These are phyloP conservation scores for Sebastes diaconus DNA, from an alignment of 2,797 vertebrate genomes.

Conservation along the genomic window DNA sequence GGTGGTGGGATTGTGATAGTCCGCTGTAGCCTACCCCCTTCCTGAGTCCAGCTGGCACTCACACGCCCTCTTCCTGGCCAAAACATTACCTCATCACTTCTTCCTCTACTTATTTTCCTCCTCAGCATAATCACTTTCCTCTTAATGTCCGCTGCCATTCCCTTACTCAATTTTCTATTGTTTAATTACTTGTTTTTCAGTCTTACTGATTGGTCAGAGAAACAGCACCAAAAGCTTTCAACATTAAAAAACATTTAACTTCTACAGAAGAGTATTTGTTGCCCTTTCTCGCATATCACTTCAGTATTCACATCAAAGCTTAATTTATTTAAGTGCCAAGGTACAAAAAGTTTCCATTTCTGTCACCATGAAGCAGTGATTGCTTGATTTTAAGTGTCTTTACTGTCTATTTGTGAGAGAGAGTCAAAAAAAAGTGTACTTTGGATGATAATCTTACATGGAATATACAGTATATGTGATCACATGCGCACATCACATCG, in stretches of 20 bases:
- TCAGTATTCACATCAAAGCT: neutral
- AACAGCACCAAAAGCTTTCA: neutral
- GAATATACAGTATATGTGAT: neutral
- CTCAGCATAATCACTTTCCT: neutral
- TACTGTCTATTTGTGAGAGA: neutral
- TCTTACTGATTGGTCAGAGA: neutral
- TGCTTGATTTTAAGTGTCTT: neutral
- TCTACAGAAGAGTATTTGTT: neutral
- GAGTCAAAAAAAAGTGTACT: neutral
- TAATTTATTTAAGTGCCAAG: neutral
- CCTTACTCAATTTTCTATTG: neutral
- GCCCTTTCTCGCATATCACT: neutral
- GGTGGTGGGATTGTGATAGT: conserved; percentile 60
- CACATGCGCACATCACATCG: neutral
- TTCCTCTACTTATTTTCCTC: neutral
- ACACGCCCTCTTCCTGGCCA: conserved; percentile 44
- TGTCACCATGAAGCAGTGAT: neutral
- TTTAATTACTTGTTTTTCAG: neutral
- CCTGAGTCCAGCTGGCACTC: conserved; percentile 65
- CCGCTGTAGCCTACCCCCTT: conserved; percentile 34
- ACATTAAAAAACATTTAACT: neutral
- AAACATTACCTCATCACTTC: conserved; percentile 67
- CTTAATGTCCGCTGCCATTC: neutral
- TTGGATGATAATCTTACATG: neutral
- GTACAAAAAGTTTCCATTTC: neutral